These are phyloP conservation scores for Heteromormyrus szaboi DNA, from an alignment of 2,797 vertebrate genomes.

Conservation along the genomic window DNA sequence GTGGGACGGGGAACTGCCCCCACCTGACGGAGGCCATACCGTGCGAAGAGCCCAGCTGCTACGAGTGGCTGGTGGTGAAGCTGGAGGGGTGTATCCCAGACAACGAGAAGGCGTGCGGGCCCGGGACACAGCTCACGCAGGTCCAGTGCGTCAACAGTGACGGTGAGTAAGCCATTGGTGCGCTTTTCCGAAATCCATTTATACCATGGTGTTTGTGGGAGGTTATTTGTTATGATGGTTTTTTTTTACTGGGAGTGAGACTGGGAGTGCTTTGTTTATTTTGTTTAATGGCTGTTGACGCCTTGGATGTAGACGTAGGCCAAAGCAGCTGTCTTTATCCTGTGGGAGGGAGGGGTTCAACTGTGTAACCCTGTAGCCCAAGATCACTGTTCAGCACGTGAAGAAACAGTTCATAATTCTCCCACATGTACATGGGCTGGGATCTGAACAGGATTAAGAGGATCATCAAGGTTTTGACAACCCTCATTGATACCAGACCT, in stretches of 20 bases:
- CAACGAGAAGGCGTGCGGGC: constrained; percentile 78
- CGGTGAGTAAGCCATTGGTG: constrained; percentile 56
- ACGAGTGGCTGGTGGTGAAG: constrained; percentile 77
- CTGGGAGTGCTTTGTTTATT: not conserved
- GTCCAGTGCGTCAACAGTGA: constrained; percentile 87
- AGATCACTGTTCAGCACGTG: not conserved
- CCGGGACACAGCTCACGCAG: constrained; percentile 80
- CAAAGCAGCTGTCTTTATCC: not conserved
- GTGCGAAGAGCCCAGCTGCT: constrained; percentile 90
- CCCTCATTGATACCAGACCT: not conserved
- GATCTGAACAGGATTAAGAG: not conserved
- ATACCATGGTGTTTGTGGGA: not conserved
- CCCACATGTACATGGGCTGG: not conserved
- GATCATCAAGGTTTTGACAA: not conserved
- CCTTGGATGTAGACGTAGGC: not conserved
- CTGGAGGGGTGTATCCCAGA: constrained; percentile 85
- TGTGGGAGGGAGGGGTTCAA: not conserved
- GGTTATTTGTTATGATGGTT: not conserved
- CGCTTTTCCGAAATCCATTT: not conserved
- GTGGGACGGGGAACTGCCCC: constrained; percentile 79
- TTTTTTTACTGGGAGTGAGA: not conserved
- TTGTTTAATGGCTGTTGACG: not conserved
- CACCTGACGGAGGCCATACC: constrained; percentile 90
- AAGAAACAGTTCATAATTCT: not conserved
- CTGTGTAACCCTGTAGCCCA: not conserved